phyloP scores from a whole-genome alignment of 1,140 invertebrate species.

The Paraescarpia echinospica region DNA sequence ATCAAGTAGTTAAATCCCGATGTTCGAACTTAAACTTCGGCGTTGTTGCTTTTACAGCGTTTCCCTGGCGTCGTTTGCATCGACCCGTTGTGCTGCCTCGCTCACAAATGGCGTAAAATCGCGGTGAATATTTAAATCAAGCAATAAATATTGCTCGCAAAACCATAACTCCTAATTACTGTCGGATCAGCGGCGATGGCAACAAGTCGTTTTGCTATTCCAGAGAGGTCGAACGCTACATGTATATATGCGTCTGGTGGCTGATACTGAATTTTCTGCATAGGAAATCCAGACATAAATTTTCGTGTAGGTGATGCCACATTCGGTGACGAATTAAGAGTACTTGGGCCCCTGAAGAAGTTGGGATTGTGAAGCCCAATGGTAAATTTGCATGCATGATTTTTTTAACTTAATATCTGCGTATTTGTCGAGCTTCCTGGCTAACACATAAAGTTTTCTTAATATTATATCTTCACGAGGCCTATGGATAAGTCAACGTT shows the following conservation, averaged over 20 bases:
- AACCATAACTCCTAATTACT: constrained; percentile 5
- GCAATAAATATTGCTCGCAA: background rate
- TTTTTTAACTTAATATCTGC: too few species aligned
- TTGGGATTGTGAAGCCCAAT: background rate
- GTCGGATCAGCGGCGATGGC: background rate
- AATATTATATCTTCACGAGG: too few species aligned
- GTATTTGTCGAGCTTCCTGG: too few species aligned
- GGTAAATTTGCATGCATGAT: too few species aligned
- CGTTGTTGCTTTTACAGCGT: background rate
- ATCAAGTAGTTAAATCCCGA: background rate
- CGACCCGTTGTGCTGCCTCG: background rate
- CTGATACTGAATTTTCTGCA: background rate
- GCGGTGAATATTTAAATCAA: background rate
- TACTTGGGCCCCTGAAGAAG: background rate
- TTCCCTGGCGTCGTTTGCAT: background rate
- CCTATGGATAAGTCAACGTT: too few species aligned
- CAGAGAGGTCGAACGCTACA: background rate
- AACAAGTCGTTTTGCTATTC: background rate
- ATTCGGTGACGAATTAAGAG: background rate
- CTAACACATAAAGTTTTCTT: too few species aligned
- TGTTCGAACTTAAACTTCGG: background rate
- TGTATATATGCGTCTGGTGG: background rate
- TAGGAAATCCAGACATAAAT: background rate
- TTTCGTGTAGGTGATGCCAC: background rate
- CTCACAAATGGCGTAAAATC: background rate